Base-by-base conservation (phyloP, 2,113 vertebrate species). In the Glareola pratincola region DNA sequence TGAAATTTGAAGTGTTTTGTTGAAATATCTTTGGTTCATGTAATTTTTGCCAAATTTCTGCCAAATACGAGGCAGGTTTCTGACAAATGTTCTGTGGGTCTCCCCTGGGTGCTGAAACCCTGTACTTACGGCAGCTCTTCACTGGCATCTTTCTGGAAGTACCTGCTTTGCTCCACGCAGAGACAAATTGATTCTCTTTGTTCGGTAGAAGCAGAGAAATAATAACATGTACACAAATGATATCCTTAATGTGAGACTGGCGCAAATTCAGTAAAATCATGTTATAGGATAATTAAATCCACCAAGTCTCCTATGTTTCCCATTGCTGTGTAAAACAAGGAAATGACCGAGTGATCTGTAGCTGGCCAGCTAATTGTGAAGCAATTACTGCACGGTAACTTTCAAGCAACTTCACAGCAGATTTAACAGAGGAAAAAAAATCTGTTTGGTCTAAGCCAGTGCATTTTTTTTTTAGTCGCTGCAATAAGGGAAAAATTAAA, bases 101-200 rank as follows among this genome's bases (percentile, higher is more conserved):
- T 96, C 94, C 83, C 73, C 73, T 94, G 89, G 84, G 69, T 78
- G 91, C 93, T 85, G 94, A 90, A 94, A 94, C 91, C 90, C 75
- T 94, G 72, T 88, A 88, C 67, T 94, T 89, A 94, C 1, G 77
- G 67, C 82, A 86, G 91, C 85, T 91, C 87, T 78, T 91, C 62
- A 0, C 81, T 94, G 93, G 73, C 87, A 90, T 79, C 84, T 85
- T 47, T 64, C 90, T 93, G 39, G 32, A 90, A 68, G 62, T 82
- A 81, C 77, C 87, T 85, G 73, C 19, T 77, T 87, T 84, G 64
- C 80, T 91, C 64, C 12, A 0, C 4, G 18, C 9, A 64, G 41
- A 84, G 59, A 53, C 76, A 91, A 87, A 92, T 60, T 36, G 73
- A 72, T 93, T 85, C 77, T 85, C 56, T 89, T 92, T 91, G 84